These are phyloP conservation scores for Phallusia fumigata DNA, from an alignment of 23 tunicate genomes.

Conservation along the genomic window DNA sequence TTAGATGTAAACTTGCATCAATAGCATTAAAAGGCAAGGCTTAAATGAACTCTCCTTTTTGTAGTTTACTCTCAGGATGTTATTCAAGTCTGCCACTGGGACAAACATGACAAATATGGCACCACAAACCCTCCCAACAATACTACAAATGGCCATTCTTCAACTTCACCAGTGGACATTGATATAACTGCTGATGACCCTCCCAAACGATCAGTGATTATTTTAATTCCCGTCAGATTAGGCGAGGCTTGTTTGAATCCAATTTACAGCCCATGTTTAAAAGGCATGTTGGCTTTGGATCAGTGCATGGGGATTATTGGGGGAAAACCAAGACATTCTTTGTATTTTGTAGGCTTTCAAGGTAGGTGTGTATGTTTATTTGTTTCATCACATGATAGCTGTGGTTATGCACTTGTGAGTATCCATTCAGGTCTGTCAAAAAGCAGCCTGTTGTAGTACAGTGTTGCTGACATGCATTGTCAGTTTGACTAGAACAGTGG, in stretches of 20 bases:
- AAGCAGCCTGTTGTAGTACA: too few relatives aligned
- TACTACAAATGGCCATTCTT: neutral
- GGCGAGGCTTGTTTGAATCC: slow-evolving; percentile 67
- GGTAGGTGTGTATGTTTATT: too few relatives aligned
- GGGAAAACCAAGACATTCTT: slow-evolving; percentile 82
- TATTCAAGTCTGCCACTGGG: slow-evolving; percentile 48
- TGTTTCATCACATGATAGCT: too few relatives aligned
- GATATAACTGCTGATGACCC: neutral
- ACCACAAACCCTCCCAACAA: neutral
- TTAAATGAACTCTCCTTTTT: neutral
- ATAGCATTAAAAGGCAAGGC: too few relatives aligned
- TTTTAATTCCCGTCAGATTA: slow-evolving; percentile 73
- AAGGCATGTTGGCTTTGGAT: slow-evolving; percentile 49
- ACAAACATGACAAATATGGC: neutral
- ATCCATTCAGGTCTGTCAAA: too few relatives aligned
- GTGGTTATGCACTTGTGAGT: too few relatives aligned
- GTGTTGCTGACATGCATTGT: too few relatives aligned
- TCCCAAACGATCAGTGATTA: slow-evolving; percentile 44
- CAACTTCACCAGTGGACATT: neutral
- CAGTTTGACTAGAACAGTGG: too few relatives aligned
- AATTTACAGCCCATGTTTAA: slow-evolving; percentile 53
- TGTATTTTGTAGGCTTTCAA: slow-evolving; percentile 89
- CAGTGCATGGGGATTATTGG: slow-evolving; percentile 77
- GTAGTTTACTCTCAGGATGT: slow-evolving; percentile 82
- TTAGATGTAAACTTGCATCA: too few relatives aligned